Evolutionary conservation across 2,888 invertebrate species (phyloP).

Genomic region (Octodonta nipae): DNA sequence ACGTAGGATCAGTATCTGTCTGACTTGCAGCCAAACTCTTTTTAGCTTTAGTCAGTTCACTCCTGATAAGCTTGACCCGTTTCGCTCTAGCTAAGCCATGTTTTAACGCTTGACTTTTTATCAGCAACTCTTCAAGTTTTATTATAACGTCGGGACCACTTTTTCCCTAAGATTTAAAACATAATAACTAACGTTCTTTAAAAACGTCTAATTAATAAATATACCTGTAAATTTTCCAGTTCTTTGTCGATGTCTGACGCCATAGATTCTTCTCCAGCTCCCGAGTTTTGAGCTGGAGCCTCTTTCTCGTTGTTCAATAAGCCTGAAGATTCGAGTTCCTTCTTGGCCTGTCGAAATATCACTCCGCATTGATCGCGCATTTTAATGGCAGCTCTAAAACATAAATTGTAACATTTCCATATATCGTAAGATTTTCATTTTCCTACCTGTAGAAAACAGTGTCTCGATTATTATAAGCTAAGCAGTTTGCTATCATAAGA

Average conservation of each 20-base stretch:
- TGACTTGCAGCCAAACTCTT: slow-evolving; percentile 23
- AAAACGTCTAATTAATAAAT: slow-evolving; percentile 1
- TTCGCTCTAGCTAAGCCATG: slow-evolving; percentile 45
- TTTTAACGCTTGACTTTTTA: slow-evolving; percentile 47
- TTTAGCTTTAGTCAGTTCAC: slow-evolving; percentile 44
- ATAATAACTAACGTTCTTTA: slow-evolving; percentile 4
- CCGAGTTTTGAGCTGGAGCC: slow-evolving; percentile 15
- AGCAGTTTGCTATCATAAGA: slow-evolving; percentile 91
- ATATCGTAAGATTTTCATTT: too few species aligned
- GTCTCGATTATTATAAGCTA: slow-evolving; percentile 88
- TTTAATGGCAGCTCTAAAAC: slow-evolving; percentile 26
- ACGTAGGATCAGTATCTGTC: slow-evolving; percentile 19
- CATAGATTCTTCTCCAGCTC: slow-evolving; percentile 35
- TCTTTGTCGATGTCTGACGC: slow-evolving; percentile 44
- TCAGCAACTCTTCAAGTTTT: slow-evolving; percentile 47
- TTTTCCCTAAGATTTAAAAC: slow-evolving; percentile 24
- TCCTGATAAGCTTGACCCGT: slow-evolving; percentile 43
- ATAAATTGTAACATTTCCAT: too few species aligned
- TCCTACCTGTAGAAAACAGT: slow-evolving; percentile 72
- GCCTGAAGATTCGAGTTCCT: slow-evolving; percentile 55
- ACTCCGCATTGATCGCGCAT: slow-evolving; percentile 79
- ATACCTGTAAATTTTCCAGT: slow-evolving; percentile 34
- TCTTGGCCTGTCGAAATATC: slow-evolving; percentile 64
- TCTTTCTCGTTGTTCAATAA: slow-evolving; percentile 35
- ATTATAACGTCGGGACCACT: slow-evolving; percentile 33